Conservation (phyloP, 2,888 invertebrate genomes). For the Eristalinus aeneus region DNA sequence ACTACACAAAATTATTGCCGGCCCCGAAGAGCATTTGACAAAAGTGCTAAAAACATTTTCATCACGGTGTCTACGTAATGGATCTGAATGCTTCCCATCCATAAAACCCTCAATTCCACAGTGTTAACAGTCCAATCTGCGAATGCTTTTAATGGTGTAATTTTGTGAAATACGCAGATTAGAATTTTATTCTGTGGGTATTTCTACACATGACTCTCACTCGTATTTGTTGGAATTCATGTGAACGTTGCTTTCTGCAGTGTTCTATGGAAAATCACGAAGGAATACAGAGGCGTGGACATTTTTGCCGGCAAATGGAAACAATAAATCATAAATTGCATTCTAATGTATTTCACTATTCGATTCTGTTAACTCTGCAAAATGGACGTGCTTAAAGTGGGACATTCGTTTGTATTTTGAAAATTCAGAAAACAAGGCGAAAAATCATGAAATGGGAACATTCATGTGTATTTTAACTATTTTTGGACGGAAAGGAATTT, state of each 20-base stretch:
- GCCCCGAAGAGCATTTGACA: too few species aligned
- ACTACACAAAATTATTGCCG: too few species aligned
- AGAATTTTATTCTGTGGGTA: not conserved
- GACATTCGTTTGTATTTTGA: not conserved
- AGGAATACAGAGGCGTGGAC: not conserved
- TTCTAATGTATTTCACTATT: not conserved
- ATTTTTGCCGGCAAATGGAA: not conserved
- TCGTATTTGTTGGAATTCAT: not conserved
- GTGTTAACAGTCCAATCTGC: not conserved
- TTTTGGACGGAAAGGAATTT: too few species aligned
- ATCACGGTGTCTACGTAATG: not conserved
- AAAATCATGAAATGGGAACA: not conserved
- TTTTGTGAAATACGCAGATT: not conserved
- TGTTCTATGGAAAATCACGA: not conserved
- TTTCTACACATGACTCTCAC: not conserved
- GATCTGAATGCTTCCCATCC: not conserved
- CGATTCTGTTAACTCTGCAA: not conserved
- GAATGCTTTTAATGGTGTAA: not conserved
- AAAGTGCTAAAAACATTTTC: too few species aligned
- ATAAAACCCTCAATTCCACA: not conserved
- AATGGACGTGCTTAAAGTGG: not conserved
- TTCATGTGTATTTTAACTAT: too few species aligned
- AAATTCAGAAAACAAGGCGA: not conserved
- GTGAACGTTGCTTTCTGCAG: not conserved
- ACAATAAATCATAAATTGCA: not conserved